phyloP scores from a whole-genome alignment of 2,797 vertebrate genomes.

The Setipinna tenuifilis region DNA sequence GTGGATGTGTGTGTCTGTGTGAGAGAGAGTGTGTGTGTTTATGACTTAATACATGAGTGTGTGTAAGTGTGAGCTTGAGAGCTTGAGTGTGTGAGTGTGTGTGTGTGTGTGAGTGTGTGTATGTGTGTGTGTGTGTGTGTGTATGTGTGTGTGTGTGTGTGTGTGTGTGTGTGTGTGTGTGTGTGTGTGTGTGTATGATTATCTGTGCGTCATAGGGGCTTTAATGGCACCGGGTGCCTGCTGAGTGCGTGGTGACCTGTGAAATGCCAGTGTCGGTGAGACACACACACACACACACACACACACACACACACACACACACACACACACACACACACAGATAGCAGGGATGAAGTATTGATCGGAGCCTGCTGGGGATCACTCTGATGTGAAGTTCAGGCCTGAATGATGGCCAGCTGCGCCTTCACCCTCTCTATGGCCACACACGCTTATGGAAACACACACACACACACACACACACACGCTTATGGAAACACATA shows the following conservation, averaged over 20 bases:
- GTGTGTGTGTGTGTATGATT: constrained; percentile 4
- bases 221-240: constrained; percentile 48
- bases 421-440: constrained; percentile 30
- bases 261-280: constrained; percentile 48
- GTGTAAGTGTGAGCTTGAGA: background rate
- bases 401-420: constrained; percentile 40
- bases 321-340: constrained; percentile 10
- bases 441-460: constrained; percentile 19
- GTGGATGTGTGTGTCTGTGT: background rate
- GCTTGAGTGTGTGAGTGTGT: background rate
- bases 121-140: background rate
- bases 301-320: background rate
- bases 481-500: constrained; percentile 29
- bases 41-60: background rate
- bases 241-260: constrained; percentile 50
- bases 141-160: background rate
- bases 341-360: constrained; percentile 44
- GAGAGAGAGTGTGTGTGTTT: background rate
- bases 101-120: background rate
- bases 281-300: constrained; percentile 15
- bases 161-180: background rate
- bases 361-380: constrained; percentile 48
- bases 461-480: constrained; percentile 6
- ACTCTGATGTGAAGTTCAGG: constrained; percentile 60
- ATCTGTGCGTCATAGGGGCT: constrained; percentile 48